phyloP scores from a whole-genome alignment of 2,888 invertebrate genomes.

The Cephus pygmeus region DNA sequence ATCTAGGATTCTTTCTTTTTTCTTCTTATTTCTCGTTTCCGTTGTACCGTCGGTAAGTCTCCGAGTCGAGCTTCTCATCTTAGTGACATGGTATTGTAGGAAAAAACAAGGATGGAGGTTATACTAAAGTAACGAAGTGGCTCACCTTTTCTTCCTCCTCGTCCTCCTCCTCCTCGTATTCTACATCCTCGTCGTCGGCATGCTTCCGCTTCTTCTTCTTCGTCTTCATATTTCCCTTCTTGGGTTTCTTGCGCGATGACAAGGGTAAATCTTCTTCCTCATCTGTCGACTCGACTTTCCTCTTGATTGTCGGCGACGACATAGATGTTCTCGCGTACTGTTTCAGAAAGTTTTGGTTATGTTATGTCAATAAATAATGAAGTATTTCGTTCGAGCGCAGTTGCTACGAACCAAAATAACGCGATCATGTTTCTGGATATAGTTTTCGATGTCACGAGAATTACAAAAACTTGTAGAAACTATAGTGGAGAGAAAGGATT shows the following conservation, averaged over 20 bases:
- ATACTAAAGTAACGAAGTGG: background rate
- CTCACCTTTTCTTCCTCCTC: conserved; percentile 54
- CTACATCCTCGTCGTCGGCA: conserved; percentile 33
- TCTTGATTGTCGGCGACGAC: conserved; percentile 56
- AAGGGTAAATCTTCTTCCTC: conserved; percentile 78
- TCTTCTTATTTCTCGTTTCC: too few species aligned
- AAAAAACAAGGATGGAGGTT: too few species aligned
- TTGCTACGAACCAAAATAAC: background rate
- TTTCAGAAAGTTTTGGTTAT: background rate
- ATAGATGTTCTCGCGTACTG: conserved; percentile 47
- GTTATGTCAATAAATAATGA: background rate
- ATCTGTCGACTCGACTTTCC: conserved; percentile 67
- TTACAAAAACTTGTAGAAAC: too few species aligned
- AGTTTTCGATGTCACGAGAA: too few species aligned
- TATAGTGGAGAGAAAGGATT: too few species aligned
- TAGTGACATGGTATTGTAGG: too few species aligned
- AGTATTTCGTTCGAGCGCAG: background rate
- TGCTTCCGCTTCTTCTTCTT: conserved; percentile 69
- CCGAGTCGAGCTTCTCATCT: too few species aligned
- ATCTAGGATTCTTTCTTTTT: too few species aligned
- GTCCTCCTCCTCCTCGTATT: conserved; percentile 40
- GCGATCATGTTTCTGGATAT: too few species aligned
- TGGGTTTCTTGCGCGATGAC: conserved; percentile 75
- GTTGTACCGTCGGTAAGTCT: too few species aligned
- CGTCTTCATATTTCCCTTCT: conserved; percentile 71